A percentile compares a stretch with the other conserved stretches of the same genome.
phyloP scores from a whole-genome alignment of 2,888 invertebrate species.

The Fragum sueziense region DNA sequence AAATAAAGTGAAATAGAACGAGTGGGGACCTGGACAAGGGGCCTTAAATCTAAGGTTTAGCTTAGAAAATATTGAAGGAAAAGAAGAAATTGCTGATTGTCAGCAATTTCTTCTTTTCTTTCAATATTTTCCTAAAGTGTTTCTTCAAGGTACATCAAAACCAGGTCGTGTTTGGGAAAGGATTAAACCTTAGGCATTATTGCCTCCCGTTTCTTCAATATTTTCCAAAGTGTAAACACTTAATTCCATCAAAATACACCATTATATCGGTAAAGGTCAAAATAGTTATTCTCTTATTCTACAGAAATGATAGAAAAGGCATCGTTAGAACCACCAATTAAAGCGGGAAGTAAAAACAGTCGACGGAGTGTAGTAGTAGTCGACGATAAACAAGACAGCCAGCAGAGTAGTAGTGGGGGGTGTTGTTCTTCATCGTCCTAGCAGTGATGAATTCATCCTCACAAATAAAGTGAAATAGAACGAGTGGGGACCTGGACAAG shows the following conservation, averaged over 20 bases:
- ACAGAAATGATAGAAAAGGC: slow-evolving; percentile 78
- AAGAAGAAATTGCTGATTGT: neutral
- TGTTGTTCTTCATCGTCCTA: slow-evolving; percentile 61
- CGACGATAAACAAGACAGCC: slow-evolving; percentile 68
- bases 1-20: too few relatives aligned
- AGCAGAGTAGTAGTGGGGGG: slow-evolving; percentile 63
- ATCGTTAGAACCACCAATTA: slow-evolving; percentile 49
- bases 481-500: too few relatives aligned
- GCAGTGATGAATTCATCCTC: too few relatives aligned
- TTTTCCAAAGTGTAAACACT: neutral
- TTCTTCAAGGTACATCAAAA: neutral
- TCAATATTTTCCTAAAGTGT: neutral
- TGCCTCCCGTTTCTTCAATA: too few relatives aligned
- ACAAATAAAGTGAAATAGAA: too few relatives aligned
- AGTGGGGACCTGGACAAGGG: too few relatives aligned
- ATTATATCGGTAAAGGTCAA: too few relatives aligned
- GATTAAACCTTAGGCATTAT: neutral
- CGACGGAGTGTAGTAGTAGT: slow-evolving; percentile 75
- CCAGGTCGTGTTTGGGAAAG: neutral
- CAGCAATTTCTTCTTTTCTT: slow-evolving; percentile 6
- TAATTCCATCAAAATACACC: neutral
- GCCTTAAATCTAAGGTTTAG: too few relatives aligned
- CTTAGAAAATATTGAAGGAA: neutral
- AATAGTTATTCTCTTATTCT: too few relatives aligned
- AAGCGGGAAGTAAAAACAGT: slow-evolving; percentile 57